Conservation (phyloP, 2,888 invertebrate species). For the Ormyrus labotus region DNA sequence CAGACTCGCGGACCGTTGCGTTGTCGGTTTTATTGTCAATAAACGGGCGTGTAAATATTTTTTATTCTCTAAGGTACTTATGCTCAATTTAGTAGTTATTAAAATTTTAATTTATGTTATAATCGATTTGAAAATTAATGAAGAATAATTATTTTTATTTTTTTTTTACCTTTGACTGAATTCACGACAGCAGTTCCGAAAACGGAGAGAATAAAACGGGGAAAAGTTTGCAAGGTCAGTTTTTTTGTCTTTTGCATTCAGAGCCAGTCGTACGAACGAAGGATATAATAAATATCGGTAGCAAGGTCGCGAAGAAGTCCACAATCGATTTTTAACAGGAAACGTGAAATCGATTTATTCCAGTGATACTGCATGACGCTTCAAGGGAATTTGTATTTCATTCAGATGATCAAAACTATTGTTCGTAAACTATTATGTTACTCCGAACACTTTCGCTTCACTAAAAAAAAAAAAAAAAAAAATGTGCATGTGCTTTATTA, state of each 20-base stretch:
- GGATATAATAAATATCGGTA: slow-evolving; percentile 12
- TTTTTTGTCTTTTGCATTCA: not conserved
- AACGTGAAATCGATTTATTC: slow-evolving; percentile 14
- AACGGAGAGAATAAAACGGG: not conserved
- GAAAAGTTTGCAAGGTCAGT: slow-evolving; percentile 15
- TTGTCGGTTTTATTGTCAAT: too few species aligned
- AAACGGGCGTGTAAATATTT: too few species aligned
- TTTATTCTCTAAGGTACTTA: too few species aligned
- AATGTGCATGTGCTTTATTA: slow-evolving; percentile 39
- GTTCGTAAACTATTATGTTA: not conserved
- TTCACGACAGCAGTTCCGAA: too few species aligned
- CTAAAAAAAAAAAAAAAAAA: slow-evolving; percentile 13
- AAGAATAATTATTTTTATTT: too few species aligned
- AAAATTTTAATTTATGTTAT: too few species aligned
- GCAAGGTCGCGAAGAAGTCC: slow-evolving; percentile 11
- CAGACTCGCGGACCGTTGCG: too few species aligned
- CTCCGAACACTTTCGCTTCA: slow-evolving; percentile 50
- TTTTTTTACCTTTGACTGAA: too few species aligned
- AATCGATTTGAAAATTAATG: too few species aligned
- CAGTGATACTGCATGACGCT: not conserved
- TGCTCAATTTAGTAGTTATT: too few species aligned
- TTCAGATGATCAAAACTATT: slow-evolving; percentile 46
- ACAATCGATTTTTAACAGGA: slow-evolving; percentile 33
- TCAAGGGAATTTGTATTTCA: slow-evolving; percentile 53
- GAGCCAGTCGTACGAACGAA: not conserved